phyloP scores from a whole-genome alignment of 2,888 invertebrate genomes.

The Melitaea athalia region DNA sequence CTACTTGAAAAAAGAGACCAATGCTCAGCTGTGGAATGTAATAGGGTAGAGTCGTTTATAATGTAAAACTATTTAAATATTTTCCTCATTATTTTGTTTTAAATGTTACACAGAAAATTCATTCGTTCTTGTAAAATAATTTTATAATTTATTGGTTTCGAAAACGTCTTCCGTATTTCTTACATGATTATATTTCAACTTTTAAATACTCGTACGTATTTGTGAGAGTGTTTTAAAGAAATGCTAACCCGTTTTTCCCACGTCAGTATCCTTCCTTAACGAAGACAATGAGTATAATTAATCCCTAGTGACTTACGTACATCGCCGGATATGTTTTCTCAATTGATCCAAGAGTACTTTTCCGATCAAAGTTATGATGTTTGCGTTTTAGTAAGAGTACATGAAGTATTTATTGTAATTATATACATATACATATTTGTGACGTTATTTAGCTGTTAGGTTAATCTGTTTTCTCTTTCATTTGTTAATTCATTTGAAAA shows the following conservation, averaged over 20 bases:
- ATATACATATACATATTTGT: not conserved
- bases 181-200: not conserved
- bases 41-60: too few species aligned
- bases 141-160: too few species aligned
- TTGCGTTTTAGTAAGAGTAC: not conserved
- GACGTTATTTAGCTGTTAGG: not conserved
- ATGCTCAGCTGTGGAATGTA: too few species aligned
- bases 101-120: too few species aligned
- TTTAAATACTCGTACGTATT: not conserved
- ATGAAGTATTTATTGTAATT: not conserved
- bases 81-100: too few species aligned
- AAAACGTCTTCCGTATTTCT: not conserved
- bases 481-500: not conserved
- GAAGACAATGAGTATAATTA: slow-evolving; percentile 51
- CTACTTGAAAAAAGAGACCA: too few species aligned
- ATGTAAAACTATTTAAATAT: too few species aligned
- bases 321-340: slow-evolving; percentile 33
- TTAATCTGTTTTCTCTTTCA: not conserved
- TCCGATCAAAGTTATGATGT: slow-evolving; percentile 19
- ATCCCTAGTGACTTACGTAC: slow-evolving; percentile 23
- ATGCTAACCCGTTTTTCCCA: slow-evolving; percentile 43
- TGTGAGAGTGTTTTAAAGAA: not conserved
- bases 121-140: too few species aligned
- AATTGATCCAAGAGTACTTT: slow-evolving; percentile 30
- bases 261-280: slow-evolving; percentile 41